phyloP scores from a whole-genome alignment of 2,888 invertebrate species.

The Drosophila demipolita region DNA sequence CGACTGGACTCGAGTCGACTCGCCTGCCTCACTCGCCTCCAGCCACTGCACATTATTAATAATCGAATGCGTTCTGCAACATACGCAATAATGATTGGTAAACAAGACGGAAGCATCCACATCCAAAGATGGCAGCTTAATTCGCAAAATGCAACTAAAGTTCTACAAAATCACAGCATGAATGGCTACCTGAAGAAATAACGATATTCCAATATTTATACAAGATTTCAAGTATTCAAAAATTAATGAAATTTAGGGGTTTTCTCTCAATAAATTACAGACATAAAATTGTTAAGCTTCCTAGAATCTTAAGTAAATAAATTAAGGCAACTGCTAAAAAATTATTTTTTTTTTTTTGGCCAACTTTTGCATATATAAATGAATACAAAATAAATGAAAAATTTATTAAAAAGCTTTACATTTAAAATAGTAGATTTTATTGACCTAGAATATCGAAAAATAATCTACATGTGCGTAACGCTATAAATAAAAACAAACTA shows the following conservation, averaged over 20 bases:
- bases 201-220: neutral
- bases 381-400: no score
- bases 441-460: neutral
- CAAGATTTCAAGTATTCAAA: neutral
- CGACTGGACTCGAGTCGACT: neutral
- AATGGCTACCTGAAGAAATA: neutral
- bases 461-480: neutral
- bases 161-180: neutral
- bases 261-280: neutral
- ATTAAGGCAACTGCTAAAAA: neutral
- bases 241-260: neutral
- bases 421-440: no score
- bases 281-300: neutral
- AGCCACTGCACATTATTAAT: constrained; percentile 22
- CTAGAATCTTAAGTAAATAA: neutral
- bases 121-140: neutral
- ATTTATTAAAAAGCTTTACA: no score
- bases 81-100: constrained; percentile 14
- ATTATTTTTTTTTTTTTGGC: no score
- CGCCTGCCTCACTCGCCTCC: neutral
- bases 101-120: constrained; percentile 5
- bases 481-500: neutral
- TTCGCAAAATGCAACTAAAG: neutral
- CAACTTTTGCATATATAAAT: no score
- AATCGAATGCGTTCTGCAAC: constrained; percentile 21